Evolutionary conservation across 2,113 vertebrate genomes (phyloP).

Genomic region (Geothlypis trichas): DNA sequence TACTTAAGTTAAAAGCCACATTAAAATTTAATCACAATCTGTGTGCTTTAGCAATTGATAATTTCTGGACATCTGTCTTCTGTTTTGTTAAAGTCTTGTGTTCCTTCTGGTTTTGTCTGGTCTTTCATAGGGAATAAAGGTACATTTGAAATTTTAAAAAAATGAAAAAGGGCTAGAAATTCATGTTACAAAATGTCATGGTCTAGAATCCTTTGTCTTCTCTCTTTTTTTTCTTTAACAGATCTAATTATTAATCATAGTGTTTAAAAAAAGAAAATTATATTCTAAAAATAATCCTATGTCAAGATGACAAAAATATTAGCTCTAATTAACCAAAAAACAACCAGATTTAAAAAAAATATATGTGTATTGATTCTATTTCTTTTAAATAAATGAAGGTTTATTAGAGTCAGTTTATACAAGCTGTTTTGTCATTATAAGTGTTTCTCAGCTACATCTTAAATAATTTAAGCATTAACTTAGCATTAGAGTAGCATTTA

Average conservation of each 20-base stretch:
- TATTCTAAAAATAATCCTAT: neutral
- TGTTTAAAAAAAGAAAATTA: neutral
- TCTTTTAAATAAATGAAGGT: neutral
- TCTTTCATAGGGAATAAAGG: slow-evolving; percentile 82
- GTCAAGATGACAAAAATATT: neutral
- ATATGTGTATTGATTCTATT: neutral
- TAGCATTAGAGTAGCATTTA: neutral
- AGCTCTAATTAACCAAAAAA: neutral
- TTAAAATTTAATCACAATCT: slow-evolving; percentile 96
- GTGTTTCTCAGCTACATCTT: neutral
- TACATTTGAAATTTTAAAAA: neutral
- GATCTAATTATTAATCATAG: neutral
- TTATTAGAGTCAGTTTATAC: neutral
- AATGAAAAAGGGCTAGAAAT: neutral
- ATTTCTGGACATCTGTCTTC: slow-evolving; percentile 94
- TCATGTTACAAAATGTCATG: neutral
- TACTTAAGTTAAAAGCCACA: slow-evolving; percentile 89
- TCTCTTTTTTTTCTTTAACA: neutral
- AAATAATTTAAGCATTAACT: neutral
- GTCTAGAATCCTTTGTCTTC: neutral
- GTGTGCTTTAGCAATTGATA: slow-evolving; percentile 90
- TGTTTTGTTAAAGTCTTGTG: slow-evolving; percentile 84
- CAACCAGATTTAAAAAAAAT: neutral
- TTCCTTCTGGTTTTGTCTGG: slow-evolving; percentile 87
- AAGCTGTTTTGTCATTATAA: neutral